These are phyloP conservation scores for Rhizomys pruinosus DNA, from an alignment of 2,113 vertebrate genomes.

Conservation along the genomic window DNA sequence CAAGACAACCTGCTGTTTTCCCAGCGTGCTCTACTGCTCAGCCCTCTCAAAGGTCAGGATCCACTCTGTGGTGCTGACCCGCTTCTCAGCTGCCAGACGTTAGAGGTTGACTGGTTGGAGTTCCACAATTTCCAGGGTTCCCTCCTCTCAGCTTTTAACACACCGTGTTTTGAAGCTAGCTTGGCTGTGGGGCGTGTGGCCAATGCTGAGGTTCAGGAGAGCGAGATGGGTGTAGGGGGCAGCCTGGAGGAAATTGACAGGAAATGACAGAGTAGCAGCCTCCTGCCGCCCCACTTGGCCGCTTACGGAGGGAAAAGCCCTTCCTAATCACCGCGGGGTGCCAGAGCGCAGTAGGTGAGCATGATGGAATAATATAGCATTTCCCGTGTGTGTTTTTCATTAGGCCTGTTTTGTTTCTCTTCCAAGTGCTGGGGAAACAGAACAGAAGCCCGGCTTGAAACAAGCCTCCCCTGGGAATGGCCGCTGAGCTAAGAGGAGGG, in stretches of 20 bases:
- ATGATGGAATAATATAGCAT: constrained; percentile 99
- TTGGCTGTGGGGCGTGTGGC: constrained; percentile 70
- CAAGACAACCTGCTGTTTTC: background rate
- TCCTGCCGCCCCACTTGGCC: constrained; percentile 82
- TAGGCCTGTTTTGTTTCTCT: constrained; percentile 97
- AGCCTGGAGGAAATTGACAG: constrained; percentile 95
- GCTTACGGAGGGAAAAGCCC: constrained; percentile 87
- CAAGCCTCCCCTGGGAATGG: constrained; percentile 90
- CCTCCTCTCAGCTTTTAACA: background rate
- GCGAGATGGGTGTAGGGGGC: constrained; percentile 16
- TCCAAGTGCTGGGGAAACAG: constrained; percentile 98
- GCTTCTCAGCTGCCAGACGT: background rate
- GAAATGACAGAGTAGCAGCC: constrained; percentile 94
- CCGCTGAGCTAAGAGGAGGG: constrained; percentile 92
- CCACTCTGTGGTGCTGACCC: background rate
- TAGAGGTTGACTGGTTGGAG: background rate
- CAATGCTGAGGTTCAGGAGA: constrained; percentile 72
- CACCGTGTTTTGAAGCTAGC: constrained; percentile 88
- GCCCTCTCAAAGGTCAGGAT: background rate
- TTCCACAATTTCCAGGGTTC: constrained; percentile 14
- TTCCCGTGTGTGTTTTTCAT: constrained; percentile 99
- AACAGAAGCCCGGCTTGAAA: constrained; percentile 94
- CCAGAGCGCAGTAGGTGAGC: constrained; percentile 98
- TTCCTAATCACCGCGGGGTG: constrained; percentile 91
- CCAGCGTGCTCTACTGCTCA: background rate